phyloP scores from a whole-genome alignment of 1,140 invertebrate species.

The Manduca sexta region DNA sequence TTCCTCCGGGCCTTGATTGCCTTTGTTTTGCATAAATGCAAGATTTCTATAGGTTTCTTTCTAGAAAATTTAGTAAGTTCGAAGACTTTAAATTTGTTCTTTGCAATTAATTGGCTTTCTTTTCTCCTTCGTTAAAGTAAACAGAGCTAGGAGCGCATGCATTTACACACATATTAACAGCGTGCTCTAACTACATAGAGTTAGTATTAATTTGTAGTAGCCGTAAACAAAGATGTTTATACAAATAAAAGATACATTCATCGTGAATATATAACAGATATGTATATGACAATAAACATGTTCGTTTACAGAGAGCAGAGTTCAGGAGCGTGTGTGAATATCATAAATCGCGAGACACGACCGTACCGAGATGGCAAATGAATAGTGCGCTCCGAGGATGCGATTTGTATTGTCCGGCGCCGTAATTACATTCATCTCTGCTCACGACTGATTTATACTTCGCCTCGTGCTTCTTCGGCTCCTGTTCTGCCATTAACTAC shows the following conservation, averaged over 20 bases:
- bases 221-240: no score
- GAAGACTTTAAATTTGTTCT: conserved; percentile 61
- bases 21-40: conserved; percentile 73
- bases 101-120: conserved; percentile 35
- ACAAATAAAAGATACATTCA: no score
- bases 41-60: conserved; percentile 69
- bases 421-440: conserved; percentile 41
- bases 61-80: conserved; percentile 58
- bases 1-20: conserved; percentile 70
- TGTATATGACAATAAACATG: no score
- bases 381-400: conserved; percentile 13
- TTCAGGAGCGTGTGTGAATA: no score
- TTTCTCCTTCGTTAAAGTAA: neutral
- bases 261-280: no score
- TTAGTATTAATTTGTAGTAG: no score
- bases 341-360: conserved; percentile 1
- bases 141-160: no score
- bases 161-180: no score
- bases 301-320: no score
- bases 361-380: conserved; percentile 9
- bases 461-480: conserved; percentile 18
- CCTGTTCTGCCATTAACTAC: conserved; percentile 46
- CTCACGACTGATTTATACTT: conserved; percentile 38
- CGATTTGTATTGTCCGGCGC: conserved; percentile 27
- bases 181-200: no score